phyloP scores from a whole-genome alignment of 2,797 vertebrate genomes.

The Sus cebifrons region DNA sequence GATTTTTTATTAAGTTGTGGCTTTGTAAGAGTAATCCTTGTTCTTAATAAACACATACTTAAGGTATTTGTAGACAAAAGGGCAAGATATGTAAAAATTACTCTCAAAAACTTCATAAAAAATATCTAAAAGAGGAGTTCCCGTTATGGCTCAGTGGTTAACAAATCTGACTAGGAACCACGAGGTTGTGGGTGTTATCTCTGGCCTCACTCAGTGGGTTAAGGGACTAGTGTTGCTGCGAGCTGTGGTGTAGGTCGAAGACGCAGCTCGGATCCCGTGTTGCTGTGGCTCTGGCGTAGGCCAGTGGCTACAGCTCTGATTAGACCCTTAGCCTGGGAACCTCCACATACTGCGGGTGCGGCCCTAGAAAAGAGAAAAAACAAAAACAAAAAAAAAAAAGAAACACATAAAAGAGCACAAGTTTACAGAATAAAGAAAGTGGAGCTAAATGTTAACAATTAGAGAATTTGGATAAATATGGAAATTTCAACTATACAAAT shows the following conservation, averaged over 20 bases:
- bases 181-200: too few species aligned
- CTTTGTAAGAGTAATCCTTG: background rate
- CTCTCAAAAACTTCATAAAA: slow-evolving; percentile 47
- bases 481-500: slow-evolving; percentile 3
- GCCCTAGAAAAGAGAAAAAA: too few species aligned
- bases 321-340: too few species aligned
- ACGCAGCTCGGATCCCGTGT: too few species aligned
- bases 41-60: slow-evolving; percentile 1
- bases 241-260: too few species aligned
- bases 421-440: slow-evolving; percentile 17
- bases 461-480: slow-evolving; percentile 7
- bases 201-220: too few species aligned
- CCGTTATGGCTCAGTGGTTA: too few species aligned
- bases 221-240: too few species aligned
- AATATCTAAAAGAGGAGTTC: background rate
- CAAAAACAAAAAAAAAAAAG: background rate
- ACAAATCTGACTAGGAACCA: too few species aligned
- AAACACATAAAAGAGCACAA: slow-evolving; percentile 23
- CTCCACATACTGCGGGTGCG: too few species aligned
- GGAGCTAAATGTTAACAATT: slow-evolving; percentile 32
- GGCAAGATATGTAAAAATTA: background rate
- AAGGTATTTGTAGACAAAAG: background rate
- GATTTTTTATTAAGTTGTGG: slow-evolving; percentile 15
- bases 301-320: too few species aligned
- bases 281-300: too few species aligned